A percentile compares a stretch with the other conserved stretches of the same genome.
Evolutionary conservation across 2,888 invertebrate species (phyloP).

Genomic region (Drosophila testacea): DNA sequence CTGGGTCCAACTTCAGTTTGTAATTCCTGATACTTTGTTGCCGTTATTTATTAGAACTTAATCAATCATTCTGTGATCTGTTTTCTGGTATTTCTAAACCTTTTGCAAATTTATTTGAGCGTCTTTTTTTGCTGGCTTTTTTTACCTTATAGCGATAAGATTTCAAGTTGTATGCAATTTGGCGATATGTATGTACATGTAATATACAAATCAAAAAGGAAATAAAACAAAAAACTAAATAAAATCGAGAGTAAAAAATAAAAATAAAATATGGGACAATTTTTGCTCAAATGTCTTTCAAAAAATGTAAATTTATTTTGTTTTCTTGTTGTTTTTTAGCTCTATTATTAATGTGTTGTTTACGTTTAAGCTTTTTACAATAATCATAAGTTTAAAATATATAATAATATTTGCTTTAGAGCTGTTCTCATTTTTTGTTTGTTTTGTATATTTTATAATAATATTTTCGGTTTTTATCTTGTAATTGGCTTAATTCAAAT

Average conservation of each 20-base stretch:
- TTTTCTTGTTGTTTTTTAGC: constrained; percentile 32
- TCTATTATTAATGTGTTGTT: constrained; percentile 55
- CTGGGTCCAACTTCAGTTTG: constrained; percentile 79
- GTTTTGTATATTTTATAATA: constrained; percentile 47
- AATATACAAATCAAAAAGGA: constrained; percentile 40
- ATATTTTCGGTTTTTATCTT: constrained; percentile 45
- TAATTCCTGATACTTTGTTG: constrained; percentile 75
- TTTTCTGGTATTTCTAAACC: constrained; percentile 22
- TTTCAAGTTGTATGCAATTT: constrained; percentile 58
- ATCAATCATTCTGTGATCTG: constrained; percentile 32
- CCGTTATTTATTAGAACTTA: constrained; percentile 59
- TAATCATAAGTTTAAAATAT: constrained; percentile 73
- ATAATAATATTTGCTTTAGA: constrained; percentile 52
- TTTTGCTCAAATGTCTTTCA: constrained; percentile 59
- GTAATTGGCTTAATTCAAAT: constrained; percentile 64
- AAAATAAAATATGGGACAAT: constrained; percentile 32
- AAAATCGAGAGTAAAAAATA: constrained; percentile 44
- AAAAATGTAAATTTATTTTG: constrained; percentile 62
- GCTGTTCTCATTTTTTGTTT: constrained; percentile 37
- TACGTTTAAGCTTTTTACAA: constrained; percentile 67
- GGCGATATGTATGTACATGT: constrained; percentile 79
- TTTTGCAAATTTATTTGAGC: constrained; percentile 45
- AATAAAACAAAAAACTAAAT: constrained; percentile 11
- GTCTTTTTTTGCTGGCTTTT: constrained; percentile 33
- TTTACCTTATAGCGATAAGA: constrained; percentile 36